Percentiles rank a stretch among this genome's conserved stretches.
Evolutionary conservation across 92 coral and sea anemone species (phyloP).

Genomic region (Siderastrea siderea): DNA sequence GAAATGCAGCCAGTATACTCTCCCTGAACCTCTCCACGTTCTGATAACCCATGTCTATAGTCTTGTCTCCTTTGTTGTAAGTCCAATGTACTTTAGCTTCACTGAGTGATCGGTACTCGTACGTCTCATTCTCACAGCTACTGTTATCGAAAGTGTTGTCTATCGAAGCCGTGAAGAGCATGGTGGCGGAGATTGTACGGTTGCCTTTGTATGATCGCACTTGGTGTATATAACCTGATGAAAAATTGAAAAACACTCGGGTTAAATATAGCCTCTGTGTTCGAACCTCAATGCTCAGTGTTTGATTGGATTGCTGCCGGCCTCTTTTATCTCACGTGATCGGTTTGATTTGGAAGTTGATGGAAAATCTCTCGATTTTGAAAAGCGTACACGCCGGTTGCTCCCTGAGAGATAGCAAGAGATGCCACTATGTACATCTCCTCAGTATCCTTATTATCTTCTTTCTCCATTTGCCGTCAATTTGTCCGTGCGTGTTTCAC

Average conservation of each 20-base stretch:
- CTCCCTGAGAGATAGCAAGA: no score
- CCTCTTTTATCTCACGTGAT: no score
- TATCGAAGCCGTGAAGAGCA: conserved; percentile 88
- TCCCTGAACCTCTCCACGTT: conserved; percentile 77
- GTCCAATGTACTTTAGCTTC: conserved; percentile 95
- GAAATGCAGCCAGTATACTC: conserved; percentile 47
- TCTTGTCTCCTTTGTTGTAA: conserved; percentile 90
- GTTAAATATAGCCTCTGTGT: not conserved
- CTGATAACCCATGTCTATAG: conserved; percentile 92
- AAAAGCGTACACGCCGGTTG: no score
- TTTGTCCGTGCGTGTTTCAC: no score
- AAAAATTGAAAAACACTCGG: not conserved
- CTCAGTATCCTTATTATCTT: no score
- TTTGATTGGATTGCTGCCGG: no score
- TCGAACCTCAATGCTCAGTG: no score
- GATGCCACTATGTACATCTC: no score
- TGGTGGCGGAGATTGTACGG: conserved; percentile 93
- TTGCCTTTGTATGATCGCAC: conserved; percentile 85
- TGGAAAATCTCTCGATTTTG: no score
- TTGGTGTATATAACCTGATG: conserved; percentile 91
- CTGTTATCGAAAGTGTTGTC: conserved; percentile 79
- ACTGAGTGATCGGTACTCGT: conserved; percentile 90
- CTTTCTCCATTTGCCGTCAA: no score
- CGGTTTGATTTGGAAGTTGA: no score
- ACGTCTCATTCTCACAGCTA: conserved; percentile 87